Conservation (phyloP, 2,888 invertebrate species). For the Drosophila subquinaria region DNA sequence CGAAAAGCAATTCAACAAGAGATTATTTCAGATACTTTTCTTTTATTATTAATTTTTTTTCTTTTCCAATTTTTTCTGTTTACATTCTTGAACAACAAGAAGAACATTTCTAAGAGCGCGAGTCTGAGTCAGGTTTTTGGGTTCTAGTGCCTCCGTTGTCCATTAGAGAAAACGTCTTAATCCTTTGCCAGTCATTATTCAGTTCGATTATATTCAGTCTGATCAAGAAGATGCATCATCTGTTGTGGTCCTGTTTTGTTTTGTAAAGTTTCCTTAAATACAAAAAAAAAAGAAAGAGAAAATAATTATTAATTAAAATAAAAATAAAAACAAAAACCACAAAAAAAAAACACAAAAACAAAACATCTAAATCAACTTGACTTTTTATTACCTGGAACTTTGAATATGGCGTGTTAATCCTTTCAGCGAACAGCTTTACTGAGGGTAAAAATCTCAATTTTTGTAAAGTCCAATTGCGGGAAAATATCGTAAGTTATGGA, state of each 20-base stretch:
- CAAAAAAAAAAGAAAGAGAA: conserved; percentile 64
- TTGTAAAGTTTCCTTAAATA: conserved; percentile 82
- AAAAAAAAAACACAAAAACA: conserved; percentile 65
- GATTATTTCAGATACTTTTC: conserved; percentile 22
- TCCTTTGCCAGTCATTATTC: conserved; percentile 68
- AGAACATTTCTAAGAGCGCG: conserved; percentile 37
- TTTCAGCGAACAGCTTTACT: not conserved
- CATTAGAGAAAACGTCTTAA: conserved; percentile 65
- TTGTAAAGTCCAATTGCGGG: too few species aligned
- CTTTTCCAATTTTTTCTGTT: conserved; percentile 15
- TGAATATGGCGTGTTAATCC: not conserved
- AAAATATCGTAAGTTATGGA: too few species aligned
- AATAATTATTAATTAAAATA: conserved; percentile 76
- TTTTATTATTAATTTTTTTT: conserved; percentile 35
- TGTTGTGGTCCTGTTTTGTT: conserved; percentile 82
- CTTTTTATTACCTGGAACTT: conserved; percentile 33
- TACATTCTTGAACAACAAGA: conserved; percentile 3
- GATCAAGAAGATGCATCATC: conserved; percentile 74
- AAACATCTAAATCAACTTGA: conserved; percentile 63
- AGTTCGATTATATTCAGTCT: conserved; percentile 69
- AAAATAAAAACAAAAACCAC: conserved; percentile 64
- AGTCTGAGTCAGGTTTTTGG: conserved; percentile 68
- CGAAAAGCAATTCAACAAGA: conserved; percentile 6
- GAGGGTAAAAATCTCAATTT: too few species aligned
- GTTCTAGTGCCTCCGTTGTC: conserved; percentile 79